These are phyloP conservation scores for Poecilus cupreus DNA, from an alignment of 2,888 invertebrate species.

Conservation along the genomic window DNA sequence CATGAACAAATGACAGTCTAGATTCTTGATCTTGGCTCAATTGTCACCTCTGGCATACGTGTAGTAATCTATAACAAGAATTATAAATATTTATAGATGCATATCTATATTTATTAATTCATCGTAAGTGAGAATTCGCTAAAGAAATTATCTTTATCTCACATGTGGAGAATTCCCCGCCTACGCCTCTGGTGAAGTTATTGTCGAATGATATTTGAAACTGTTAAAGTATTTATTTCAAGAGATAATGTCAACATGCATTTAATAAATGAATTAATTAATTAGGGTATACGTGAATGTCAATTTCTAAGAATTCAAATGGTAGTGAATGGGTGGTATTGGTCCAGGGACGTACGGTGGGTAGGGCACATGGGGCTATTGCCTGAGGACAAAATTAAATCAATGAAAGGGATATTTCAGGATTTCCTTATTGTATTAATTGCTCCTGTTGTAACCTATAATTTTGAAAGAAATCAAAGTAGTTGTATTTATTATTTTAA, in stretches of 20 bases:
- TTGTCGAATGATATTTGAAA: background rate
- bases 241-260: conserved; percentile 10
- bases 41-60: background rate
- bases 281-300: conserved; percentile 43
- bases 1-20: background rate
- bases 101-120: background rate
- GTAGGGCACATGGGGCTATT: conserved; percentile 8
- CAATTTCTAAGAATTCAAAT: conserved; percentile 1
- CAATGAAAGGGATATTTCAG: background rate
- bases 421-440: background rate
- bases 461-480: background rate
- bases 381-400: background rate
- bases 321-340: background rate
- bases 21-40: background rate
- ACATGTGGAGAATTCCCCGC: conserved; percentile 15
- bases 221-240: background rate
- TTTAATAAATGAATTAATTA: conserved; percentile 27
- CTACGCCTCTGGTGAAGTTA: conserved; percentile 12
- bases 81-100: background rate
- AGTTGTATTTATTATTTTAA: too few species aligned
- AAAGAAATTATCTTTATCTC: background rate
- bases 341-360: background rate
- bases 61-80: conserved; percentile 1
- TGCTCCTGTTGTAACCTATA: background rate
- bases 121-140: background rate